phyloP scores from a whole-genome alignment of 2,113 vertebrate genomes.

The Tachysurus fulvidraco region DNA sequence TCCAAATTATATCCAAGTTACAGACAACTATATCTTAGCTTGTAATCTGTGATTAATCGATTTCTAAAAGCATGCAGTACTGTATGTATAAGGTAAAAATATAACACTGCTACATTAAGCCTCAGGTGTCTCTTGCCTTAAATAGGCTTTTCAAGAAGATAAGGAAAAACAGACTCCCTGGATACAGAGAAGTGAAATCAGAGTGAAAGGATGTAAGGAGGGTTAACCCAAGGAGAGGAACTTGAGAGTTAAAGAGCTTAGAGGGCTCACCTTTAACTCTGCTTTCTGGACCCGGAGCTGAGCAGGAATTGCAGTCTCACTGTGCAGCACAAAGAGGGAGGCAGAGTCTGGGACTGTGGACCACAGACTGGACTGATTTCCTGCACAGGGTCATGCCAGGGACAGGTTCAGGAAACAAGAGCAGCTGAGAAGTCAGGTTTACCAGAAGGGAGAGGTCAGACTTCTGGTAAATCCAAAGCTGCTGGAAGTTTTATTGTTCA shows the following conservation, averaged over 20 bases:
- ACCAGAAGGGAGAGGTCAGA: conserved; percentile 42
- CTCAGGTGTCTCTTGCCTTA: conserved; percentile 10
- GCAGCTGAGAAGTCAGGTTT: conserved; percentile 47
- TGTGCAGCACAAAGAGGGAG: conserved; percentile 23
- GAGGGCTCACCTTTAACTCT: conserved; percentile 83
- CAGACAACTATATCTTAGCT: conserved; percentile 7
- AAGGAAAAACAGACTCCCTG: conserved; percentile 39
- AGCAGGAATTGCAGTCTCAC: conserved; percentile 11
- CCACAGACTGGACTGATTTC: conserved; percentile 80
- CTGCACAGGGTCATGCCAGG: conserved; percentile 75
- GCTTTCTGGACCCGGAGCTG: conserved; percentile 76
- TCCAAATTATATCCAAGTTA: neutral
- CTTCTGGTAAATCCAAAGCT: conserved; percentile 47
- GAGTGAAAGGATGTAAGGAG: conserved; percentile 50
- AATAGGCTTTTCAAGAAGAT: conserved; percentile 1
- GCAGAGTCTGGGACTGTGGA: conserved; percentile 56
- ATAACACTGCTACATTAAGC: neutral
- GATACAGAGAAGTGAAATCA: conserved; percentile 52
- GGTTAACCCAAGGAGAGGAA: conserved; percentile 55
- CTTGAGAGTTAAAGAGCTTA: conserved; percentile 63
- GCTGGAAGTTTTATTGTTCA: conserved; percentile 33
- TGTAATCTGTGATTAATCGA: conserved; percentile 1
- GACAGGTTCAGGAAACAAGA: conserved; percentile 68
- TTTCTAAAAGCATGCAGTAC: neutral
- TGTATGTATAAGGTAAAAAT: neutral